Percentiles rank a stretch among this genome's conserved stretches.
Conservation (phyloP, 2,797 vertebrate species). For the Enteromius radiatus region DNA sequence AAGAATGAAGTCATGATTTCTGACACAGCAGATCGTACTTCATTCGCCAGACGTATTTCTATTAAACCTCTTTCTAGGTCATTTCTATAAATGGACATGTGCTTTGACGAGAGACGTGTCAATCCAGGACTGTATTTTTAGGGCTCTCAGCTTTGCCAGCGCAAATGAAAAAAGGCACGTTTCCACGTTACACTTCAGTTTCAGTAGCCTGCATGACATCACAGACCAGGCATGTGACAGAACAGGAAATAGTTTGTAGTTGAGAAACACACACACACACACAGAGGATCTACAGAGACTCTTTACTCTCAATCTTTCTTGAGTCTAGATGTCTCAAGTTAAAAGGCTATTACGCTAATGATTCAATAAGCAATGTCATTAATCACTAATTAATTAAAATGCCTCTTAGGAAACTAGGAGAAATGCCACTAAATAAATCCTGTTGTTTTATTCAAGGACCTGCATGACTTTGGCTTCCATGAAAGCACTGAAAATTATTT, state of each 20-base stretch:
- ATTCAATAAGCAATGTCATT: not conserved
- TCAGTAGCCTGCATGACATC: conserved; percentile 60
- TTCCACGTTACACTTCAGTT: conserved; percentile 30
- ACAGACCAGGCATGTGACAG: conserved; percentile 58
- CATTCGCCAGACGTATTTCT: conserved; percentile 44
- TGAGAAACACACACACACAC: not conserved
- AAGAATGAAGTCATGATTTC: conserved; percentile 18
- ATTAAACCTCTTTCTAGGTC: conserved; percentile 46
- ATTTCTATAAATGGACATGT: conserved; percentile 49
- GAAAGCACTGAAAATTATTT: not conserved
- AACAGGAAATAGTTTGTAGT: conserved; percentile 42
- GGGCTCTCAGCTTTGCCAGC: conserved; percentile 42
- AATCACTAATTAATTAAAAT: conserved; percentile 1
- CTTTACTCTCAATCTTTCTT: not conserved
- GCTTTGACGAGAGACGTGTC: not conserved
- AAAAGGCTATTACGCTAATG: conserved; percentile 12
- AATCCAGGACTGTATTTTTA: conserved; percentile 51
- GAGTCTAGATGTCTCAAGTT: not conserved
- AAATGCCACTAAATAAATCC: not conserved
- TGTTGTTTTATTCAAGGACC: not conserved
- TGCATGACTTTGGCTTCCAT: not conserved
- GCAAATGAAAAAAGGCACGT: conserved; percentile 26
- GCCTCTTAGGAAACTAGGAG: not conserved
- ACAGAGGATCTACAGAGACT: not conserved
- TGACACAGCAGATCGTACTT: not conserved